Conservation (phyloP, 1,140 invertebrate genomes). For the Papilio helenus region DNA sequence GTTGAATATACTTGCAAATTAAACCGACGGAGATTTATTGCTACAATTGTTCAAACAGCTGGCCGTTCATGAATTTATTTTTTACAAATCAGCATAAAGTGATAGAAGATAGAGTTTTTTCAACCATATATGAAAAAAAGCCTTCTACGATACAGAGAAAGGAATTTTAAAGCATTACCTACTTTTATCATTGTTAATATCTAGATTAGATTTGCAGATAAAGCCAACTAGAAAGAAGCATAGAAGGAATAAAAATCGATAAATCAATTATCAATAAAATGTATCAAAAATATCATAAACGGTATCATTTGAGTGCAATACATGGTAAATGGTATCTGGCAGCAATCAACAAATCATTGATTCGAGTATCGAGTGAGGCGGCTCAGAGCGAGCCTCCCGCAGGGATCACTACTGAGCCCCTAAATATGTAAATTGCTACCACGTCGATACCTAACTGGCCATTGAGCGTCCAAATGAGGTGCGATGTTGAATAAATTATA, state of each 20-base stretch:
- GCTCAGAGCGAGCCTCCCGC: background rate
- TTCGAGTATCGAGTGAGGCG: conserved; percentile 10
- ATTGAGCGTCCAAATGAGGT: conserved; percentile 32
- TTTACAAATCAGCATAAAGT: conserved; percentile 3
- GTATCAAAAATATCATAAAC: background rate
- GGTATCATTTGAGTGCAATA: background rate
- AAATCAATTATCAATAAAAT: background rate
- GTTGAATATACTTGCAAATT: conserved; percentile 27
- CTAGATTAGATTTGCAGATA: too few species aligned
- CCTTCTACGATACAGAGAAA: background rate
- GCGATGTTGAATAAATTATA: conserved; percentile 31
- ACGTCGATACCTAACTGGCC: conserved; percentile 29
- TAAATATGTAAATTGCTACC: conserved; percentile 35
- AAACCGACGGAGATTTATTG: conserved; percentile 15
- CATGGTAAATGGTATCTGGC: conserved; percentile 8
- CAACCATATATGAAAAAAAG: background rate
- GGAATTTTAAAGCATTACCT: background rate
- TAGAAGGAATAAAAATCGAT: too few species aligned
- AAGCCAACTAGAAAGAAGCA: background rate
- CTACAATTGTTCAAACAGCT: conserved; percentile 20
- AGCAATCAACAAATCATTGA: conserved; percentile 35
- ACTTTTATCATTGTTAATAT: background rate
- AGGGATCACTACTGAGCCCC: conserved; percentile 27
- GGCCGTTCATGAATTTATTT: conserved; percentile 15
- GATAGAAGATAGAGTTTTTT: background rate